These are phyloP conservation scores for Cataglyphis rosenhaueri DNA, from an alignment of 2,888 invertebrate species.

Conservation along the genomic window DNA sequence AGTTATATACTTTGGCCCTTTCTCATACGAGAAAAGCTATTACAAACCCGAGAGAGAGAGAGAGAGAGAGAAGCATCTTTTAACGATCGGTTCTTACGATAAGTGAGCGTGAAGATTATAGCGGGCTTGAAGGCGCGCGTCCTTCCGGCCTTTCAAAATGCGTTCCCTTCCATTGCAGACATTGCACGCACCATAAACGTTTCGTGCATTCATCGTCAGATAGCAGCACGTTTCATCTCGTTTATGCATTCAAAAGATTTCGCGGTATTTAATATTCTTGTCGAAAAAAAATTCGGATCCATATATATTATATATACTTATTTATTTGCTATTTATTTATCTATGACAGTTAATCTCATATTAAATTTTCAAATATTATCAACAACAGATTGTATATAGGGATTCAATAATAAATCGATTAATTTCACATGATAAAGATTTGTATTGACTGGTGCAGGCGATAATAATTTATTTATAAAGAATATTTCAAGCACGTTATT, in stretches of 20 bases:
- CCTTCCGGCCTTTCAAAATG: conserved; percentile 72
- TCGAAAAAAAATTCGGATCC: not conserved
- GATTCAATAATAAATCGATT: not conserved
- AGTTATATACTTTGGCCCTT: not conserved
- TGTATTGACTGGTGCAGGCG: not conserved
- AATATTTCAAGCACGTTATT: not conserved
- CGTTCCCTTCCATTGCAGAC: conserved; percentile 70
- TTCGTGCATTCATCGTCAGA: conserved; percentile 63
- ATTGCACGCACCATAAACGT: conserved; percentile 57
- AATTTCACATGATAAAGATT: not conserved
- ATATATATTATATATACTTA: not conserved
- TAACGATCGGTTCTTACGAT: conserved; percentile 67
- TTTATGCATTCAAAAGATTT: conserved; percentile 19
- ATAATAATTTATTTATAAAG: not conserved
- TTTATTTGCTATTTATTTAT: not conserved
- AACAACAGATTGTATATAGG: not conserved
- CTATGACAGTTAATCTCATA: not conserved
- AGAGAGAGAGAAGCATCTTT: conserved; percentile 45
- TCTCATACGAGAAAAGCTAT: conserved; percentile 46
- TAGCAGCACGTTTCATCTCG: conserved; percentile 69
- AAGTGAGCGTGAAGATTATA: conserved; percentile 69
- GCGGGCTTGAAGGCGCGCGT: conserved; percentile 69
- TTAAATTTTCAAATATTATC: not conserved
- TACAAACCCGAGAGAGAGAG: conserved; percentile 40
- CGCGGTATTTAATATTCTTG: not conserved